Evolutionary conservation across 1,140 invertebrate species (phyloP).

Genomic region (Brachionus calyciflorus): DNA sequence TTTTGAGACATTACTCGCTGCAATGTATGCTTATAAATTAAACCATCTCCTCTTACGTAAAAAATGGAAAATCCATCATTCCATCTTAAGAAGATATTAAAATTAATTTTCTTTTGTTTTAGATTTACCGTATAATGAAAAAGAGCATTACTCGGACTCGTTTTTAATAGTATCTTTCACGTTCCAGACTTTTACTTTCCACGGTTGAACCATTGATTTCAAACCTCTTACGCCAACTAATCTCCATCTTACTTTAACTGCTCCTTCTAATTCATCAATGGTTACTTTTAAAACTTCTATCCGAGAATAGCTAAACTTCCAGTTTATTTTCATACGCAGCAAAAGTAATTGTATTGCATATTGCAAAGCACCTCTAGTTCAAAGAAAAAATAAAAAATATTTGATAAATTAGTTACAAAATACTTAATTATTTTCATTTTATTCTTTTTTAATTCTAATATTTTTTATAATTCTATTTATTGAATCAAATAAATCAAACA

Average conservation of each 20-base stretch:
- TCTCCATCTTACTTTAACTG: conserved; percentile 35
- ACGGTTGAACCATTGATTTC: conserved; percentile 25
- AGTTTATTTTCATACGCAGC: conserved; percentile 15
- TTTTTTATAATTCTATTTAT: no score
- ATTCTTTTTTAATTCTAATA: no score
- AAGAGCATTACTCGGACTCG: conserved; percentile 7
- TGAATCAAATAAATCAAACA: no score
- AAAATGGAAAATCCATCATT: conserved; percentile 40
- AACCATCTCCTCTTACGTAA: conserved; percentile 36
- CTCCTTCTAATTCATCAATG: background rate
- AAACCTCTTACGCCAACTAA: conserved; percentile 19
- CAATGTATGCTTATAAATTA: conserved; percentile 38
- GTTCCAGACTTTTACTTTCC: conserved; percentile 36
- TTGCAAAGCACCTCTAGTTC: conserved; percentile 30
- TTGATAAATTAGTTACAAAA: no score
- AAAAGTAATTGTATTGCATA: conserved; percentile 28
- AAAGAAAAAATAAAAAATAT: no score
- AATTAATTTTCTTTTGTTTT: background rate
- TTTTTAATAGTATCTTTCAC: background rate
- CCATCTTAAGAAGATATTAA: background rate
- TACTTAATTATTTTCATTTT: no score
- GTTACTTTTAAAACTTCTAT: conserved; percentile 16
- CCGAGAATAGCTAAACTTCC: conserved; percentile 4
- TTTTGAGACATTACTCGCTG: conserved; percentile 25
- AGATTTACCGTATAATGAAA: background rate